phyloP scores from a whole-genome alignment of 2,113 vertebrate genomes.

The Alligator sinensis region DNA sequence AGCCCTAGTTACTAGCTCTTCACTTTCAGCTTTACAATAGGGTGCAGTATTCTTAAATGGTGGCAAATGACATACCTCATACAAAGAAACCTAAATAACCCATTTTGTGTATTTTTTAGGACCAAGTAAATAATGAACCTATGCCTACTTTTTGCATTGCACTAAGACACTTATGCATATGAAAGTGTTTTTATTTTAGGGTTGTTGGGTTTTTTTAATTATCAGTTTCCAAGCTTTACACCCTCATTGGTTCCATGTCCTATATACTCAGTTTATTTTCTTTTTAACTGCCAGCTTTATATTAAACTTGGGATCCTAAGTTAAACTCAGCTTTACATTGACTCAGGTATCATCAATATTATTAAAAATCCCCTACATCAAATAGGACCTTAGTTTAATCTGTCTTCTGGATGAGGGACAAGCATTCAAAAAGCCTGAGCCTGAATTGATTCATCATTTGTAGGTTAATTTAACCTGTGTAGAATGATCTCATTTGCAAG shows the following conservation, averaged over 20 bases:
- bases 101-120: neutral
- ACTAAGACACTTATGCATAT: neutral
- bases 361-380: neutral
- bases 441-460: too few relatives aligned
- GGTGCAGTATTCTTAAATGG: neutral
- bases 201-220: neutral
- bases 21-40: neutral
- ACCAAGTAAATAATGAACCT: neutral
- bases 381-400: neutral
- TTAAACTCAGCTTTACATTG: neutral
- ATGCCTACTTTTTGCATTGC: neutral
- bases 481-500: too few relatives aligned
- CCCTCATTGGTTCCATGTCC: neutral
- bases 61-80: neutral
- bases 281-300: neutral
- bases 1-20: neutral
- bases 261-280: neutral
- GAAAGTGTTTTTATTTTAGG: neutral
- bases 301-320: neutral
- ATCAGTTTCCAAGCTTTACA: neutral
- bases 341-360: neutral
- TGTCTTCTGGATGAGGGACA: neutral
- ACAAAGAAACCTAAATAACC: neutral
- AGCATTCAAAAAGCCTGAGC: too few relatives aligned
- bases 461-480: too few relatives aligned